Percentiles rank a stretch among this genome's conserved stretches.
These are phyloP conservation scores for Origma solitaria DNA, from an alignment of 2,113 vertebrate genomes.

Conservation along the genomic window DNA sequence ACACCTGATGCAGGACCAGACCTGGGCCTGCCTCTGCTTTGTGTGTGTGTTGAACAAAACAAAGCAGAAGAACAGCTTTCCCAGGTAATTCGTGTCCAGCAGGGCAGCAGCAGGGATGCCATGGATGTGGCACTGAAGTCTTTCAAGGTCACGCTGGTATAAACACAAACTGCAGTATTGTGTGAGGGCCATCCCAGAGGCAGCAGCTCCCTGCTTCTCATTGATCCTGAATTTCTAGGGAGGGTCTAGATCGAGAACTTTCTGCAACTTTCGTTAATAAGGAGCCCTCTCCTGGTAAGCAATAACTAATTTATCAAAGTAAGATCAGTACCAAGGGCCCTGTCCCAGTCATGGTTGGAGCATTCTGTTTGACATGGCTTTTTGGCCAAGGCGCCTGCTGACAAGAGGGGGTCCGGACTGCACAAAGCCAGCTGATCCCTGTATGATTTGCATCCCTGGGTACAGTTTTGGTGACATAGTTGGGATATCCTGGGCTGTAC, in stretches of 20 bases:
- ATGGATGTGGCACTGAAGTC: neutral
- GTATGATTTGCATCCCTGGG: rapidly evolving
- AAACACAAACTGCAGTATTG: rapidly evolving
- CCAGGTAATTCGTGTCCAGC: neutral
- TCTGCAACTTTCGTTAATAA: neutral
- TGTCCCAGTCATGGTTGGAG: neutral
- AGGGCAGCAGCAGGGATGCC: neutral
- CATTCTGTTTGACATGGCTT: neutral
- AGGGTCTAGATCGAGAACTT: neutral
- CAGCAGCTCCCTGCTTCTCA: neutral
- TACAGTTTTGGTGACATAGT: rapidly evolving
- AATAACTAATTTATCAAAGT: neutral
- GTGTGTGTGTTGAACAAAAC: neutral
- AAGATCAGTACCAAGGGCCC: neutral
- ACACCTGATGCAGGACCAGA: neutral
- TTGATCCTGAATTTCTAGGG: neutral
- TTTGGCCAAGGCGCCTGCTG: neutral
- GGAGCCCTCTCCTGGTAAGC: neutral
- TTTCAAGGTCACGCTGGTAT: neutral
- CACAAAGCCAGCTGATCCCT: neutral
- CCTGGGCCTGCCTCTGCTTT: neutral
- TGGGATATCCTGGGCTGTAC: neutral
- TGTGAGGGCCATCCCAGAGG: neutral
- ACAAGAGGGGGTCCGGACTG: neutral
- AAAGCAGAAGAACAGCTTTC: neutral